Conservation (phyloP, 2,113 vertebrate genomes). For the Oncorhynchus keta region DNA sequence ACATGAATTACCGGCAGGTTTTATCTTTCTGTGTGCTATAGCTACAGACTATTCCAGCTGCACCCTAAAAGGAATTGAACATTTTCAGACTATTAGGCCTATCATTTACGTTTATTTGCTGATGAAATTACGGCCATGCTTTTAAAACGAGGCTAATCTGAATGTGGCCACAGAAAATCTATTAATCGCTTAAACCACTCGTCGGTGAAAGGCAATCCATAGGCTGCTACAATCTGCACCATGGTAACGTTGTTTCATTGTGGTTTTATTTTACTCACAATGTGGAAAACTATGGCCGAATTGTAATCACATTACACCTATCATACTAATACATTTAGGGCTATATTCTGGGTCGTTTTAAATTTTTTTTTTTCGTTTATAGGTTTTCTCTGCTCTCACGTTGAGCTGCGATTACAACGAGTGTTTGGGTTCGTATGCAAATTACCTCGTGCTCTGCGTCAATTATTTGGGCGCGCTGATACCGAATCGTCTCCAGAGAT, state of each 20-base stretch:
- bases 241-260: conserved; percentile 7
- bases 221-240: conserved; percentile 1
- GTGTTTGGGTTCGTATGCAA: conserved; percentile 76
- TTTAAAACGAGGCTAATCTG: conserved; percentile 50
- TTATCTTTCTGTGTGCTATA: too few species aligned
- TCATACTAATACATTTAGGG: background rate
- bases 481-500: conserved; percentile 28
- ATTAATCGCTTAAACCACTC: conserved; percentile 54
- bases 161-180: conserved; percentile 37
- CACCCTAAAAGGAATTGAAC: too few species aligned
- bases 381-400: background rate
- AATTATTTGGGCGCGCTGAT: conserved; percentile 63
- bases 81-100: background rate
- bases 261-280: background rate
- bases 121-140: conserved; percentile 36
- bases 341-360: background rate
- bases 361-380: background rate
- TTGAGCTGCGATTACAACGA: background rate
- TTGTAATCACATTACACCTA: background rate
- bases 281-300: background rate
- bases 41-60: too few species aligned
- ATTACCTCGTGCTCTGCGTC: conserved; percentile 43
- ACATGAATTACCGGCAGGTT: too few species aligned
- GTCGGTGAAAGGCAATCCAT: background rate
- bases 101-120: background rate